phyloP scores from a whole-genome alignment of 1,140 invertebrate genomes.

The Tetramorium parvispinum region DNA sequence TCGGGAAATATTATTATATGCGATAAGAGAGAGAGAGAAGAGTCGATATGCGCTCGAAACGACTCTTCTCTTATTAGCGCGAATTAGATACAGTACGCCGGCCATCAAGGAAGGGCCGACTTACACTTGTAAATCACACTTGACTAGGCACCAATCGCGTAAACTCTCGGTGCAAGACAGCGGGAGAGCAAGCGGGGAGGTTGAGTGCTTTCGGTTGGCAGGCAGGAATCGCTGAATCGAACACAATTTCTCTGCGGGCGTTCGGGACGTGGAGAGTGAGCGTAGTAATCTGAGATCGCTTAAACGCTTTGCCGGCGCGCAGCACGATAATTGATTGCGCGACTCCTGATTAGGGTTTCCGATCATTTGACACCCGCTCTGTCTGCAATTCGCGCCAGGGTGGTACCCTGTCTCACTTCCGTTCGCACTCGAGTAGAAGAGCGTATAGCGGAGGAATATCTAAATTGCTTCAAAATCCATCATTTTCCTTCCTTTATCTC shows the following conservation, averaged over 20 bases:
- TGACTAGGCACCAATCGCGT: conserved; percentile 34
- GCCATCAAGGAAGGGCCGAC: conserved; percentile 1
- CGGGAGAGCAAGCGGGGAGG: conserved; percentile 18
- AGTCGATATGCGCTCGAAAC: too few relatives aligned
- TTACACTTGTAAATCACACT: conserved; percentile 56
- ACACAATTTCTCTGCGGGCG: conserved; percentile 63
- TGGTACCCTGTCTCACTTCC: conserved; percentile 19
- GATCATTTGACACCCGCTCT: conserved; percentile 74
- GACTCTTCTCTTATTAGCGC: too few relatives aligned
- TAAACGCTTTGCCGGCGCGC: conserved; percentile 69
- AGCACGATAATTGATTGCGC: conserved; percentile 76
- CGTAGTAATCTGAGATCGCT: conserved; percentile 64
- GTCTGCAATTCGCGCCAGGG: conserved; percentile 54
- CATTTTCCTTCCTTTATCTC: not conserved
- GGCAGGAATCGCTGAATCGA: conserved; percentile 69
- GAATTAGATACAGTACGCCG: conserved; percentile 16
- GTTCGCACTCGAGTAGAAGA: not conserved
- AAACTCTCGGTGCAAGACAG: conserved; percentile 37
- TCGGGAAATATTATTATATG: not conserved
- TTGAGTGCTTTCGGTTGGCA: conserved; percentile 55
- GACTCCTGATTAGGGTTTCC: conserved; percentile 73
- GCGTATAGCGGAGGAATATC: not conserved
- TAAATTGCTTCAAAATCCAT: not conserved
- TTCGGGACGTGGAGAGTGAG: conserved; percentile 55
- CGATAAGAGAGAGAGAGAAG: not conserved